Evolutionary conservation across 2,113 vertebrate genomes (phyloP).

Genomic region (Brachionichthys hirsutus): DNA sequence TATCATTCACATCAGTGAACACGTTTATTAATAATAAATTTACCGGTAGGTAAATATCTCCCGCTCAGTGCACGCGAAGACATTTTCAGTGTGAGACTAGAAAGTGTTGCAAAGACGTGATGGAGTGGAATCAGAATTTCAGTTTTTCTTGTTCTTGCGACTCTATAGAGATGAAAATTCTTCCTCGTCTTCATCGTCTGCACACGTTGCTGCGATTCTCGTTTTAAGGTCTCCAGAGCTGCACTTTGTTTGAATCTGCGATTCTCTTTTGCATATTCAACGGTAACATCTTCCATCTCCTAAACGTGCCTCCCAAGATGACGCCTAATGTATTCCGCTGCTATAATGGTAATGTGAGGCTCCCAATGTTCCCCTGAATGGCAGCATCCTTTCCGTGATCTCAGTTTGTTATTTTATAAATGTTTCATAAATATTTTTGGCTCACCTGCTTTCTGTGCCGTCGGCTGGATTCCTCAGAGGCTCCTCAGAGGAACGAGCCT

Average conservation of each 20-base stretch:
- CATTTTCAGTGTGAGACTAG: neutral
- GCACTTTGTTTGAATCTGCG: constrained; percentile 26
- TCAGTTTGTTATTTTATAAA: neutral
- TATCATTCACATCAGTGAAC: too few relatives aligned
- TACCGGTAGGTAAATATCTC: too few relatives aligned
- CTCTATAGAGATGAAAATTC: neutral
- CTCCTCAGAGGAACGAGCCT: constrained; percentile 6
- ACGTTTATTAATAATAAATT: too few relatives aligned
- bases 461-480: neutral
- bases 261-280: constrained; percentile 20
- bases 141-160: neutral
- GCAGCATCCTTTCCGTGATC: constrained; percentile 10
- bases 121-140: constrained; percentile 4
- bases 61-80: too few relatives aligned
- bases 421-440: too few relatives aligned
- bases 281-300: constrained; percentile 16
- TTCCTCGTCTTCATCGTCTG: neutral
- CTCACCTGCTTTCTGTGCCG: constrained; percentile 38
- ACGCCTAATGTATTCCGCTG: too few relatives aligned
- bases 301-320: too few relatives aligned
- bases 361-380: neutral
- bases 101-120: neutral
- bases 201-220: neutral
- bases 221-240: constrained; percentile 5
- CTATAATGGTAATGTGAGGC: neutral